Conservation (phyloP, 2,888 invertebrate genomes). For the Calameuta idolon region DNA sequence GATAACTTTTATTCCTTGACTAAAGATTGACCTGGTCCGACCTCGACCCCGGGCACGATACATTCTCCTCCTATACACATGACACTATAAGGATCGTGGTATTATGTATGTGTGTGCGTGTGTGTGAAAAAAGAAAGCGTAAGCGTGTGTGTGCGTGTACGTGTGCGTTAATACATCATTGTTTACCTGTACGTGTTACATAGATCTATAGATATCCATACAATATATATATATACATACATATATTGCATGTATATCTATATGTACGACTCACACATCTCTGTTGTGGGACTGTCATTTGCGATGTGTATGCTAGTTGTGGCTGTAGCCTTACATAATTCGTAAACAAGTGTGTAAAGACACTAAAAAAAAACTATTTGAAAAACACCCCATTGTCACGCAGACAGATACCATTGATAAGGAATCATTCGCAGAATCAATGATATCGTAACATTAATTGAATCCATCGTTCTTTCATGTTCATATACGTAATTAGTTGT, state of each 20-base stretch:
- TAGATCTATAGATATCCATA: neutral
- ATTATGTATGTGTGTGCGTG: neutral
- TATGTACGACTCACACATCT: neutral
- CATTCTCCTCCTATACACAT: neutral
- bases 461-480: neutral
- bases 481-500: neutral
- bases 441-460: neutral
- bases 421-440: neutral
- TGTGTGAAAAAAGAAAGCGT: neutral
- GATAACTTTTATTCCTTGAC: neutral
- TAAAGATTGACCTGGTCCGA: neutral
- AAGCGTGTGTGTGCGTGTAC: neutral
- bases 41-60: neutral
- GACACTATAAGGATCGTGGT: neutral
- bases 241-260: too few relatives aligned
- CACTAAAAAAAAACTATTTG: neutral
- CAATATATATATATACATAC: too few relatives aligned
- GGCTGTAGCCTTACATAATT: constrained; percentile 16
- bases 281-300: constrained; percentile 31
- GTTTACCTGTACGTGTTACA: constrained; percentile 9
- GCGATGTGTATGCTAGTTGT: constrained; percentile 36
- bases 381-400: neutral
- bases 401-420: neutral
- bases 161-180: neutral
- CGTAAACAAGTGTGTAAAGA: neutral